Evolutionary conservation across 2,888 invertebrate genomes (phyloP).

Genomic region (Calliopum simillimum): DNA sequence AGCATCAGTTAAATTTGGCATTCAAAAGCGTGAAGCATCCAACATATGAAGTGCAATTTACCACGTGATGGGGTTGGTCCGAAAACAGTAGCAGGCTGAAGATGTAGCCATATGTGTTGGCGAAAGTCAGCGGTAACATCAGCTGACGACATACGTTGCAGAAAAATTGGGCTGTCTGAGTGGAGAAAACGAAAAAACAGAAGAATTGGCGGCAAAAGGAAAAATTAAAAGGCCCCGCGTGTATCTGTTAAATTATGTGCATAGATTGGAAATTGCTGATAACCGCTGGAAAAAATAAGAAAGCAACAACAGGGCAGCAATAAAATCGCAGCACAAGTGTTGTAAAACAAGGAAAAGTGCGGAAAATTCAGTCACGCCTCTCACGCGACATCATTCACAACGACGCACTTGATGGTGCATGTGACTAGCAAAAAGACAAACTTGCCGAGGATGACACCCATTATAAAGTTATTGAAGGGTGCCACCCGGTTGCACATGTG

Average conservation of each 20-base stretch:
- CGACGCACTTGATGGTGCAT: neutral
- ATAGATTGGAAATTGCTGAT: slow-evolving; percentile 60
- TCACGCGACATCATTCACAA: too few relatives aligned
- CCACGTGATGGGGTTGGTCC: neutral
- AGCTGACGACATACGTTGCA: slow-evolving; percentile 19
- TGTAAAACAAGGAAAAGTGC: slow-evolving; percentile 42
- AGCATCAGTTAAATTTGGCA: slow-evolving; percentile 41
- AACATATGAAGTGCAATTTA: too few relatives aligned
- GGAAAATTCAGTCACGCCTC: neutral
- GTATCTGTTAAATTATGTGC: slow-evolving; percentile 55
- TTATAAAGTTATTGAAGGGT: slow-evolving; percentile 21
- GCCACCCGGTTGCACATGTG: neutral
- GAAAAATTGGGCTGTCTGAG: neutral
- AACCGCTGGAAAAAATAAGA: slow-evolving; percentile 46
- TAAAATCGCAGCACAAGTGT: too few relatives aligned
- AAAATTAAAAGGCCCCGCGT: neutral
- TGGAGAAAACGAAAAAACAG: too few relatives aligned
- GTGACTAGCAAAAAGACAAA: neutral
- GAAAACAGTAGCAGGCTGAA: neutral
- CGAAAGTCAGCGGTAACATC: neutral
- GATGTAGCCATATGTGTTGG: neutral
- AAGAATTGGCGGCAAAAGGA: neutral
- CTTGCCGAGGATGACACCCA: neutral
- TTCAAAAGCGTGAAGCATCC: slow-evolving; percentile 33
- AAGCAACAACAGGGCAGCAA: too few relatives aligned